phyloP scores from a whole-genome alignment of 2,888 invertebrate species.

The Caenorhabditis sp. region DNA sequence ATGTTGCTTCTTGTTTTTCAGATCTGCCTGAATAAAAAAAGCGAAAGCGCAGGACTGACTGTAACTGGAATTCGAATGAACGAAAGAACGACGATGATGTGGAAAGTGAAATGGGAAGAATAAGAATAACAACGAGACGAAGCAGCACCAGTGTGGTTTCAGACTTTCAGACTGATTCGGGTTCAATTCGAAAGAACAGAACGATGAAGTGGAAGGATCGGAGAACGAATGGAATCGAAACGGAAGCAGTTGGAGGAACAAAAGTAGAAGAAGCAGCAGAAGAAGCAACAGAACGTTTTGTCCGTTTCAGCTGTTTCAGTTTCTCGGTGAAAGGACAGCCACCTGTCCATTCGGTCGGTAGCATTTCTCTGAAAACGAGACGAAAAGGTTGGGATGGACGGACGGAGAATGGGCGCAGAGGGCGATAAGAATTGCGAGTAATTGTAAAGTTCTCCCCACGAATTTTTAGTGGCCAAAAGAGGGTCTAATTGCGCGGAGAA shows the following conservation, averaged over 20 bases:
- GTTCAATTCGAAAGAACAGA: too few species aligned
- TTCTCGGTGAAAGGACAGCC: conserved; percentile 2
- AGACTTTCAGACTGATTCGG: conserved; percentile 21
- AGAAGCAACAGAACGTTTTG: too few species aligned
- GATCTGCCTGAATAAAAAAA: conserved; percentile 57
- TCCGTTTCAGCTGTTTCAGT: conserved; percentile 17
- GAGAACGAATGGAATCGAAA: conserved; percentile 13
- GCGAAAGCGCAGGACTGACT: conserved; percentile 35
- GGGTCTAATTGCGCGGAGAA: conserved; percentile 53
- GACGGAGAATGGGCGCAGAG: conserved; percentile 1
- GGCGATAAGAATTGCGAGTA: conserved; percentile 61
- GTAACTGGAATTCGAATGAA: conserved; percentile 52
- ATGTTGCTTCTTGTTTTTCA: conserved; percentile 62
- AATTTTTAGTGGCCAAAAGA: conserved; percentile 52
- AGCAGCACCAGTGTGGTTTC: conserved; percentile 23
- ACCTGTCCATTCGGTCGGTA: conserved; percentile 1
- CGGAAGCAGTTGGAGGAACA: too few species aligned
- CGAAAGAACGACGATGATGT: conserved; percentile 20
- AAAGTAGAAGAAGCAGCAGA: conserved; percentile 12
- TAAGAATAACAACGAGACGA: conserved; percentile 42
- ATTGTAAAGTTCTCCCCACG: conserved; percentile 55
- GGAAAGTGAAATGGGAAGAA: conserved; percentile 44
- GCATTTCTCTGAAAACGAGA: conserved; percentile 46
- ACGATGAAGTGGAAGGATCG: too few species aligned
- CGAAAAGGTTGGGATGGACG: conserved; percentile 8